Percentiles rank a stretch among this genome's conserved stretches.
phyloP scores from a whole-genome alignment of 1,140 invertebrate species.

The Callitettix versicolor region DNA sequence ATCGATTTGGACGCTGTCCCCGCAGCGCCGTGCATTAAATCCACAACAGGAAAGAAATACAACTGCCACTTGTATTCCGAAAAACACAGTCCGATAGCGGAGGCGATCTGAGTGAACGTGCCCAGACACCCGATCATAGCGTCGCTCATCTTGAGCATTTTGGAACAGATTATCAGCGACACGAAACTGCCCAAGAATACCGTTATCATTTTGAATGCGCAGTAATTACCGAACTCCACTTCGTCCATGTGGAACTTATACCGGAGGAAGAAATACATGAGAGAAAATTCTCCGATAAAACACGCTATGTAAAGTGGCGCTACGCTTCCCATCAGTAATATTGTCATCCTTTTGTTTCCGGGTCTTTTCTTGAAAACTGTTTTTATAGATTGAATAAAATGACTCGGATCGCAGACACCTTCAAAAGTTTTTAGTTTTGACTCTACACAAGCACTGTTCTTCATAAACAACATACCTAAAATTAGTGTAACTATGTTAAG shows the following conservation, averaged over 20 bases:
- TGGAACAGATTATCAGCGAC: constrained; percentile 17
- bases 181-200: constrained; percentile 19
- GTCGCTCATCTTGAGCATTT: constrained; percentile 17
- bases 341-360: constrained; percentile 4
- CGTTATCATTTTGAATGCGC: constrained; percentile 22
- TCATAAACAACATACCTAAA: background rate
- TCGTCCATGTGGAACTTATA: constrained; percentile 24
- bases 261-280: constrained; percentile 24
- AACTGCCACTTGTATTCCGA: constrained; percentile 16
- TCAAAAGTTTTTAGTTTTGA: background rate
- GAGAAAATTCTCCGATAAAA: constrained; percentile 23
- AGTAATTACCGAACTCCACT: constrained; percentile 22
- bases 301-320: constrained; percentile 14
- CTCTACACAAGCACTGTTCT: background rate
- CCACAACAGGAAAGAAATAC: constrained; percentile 18
- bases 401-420: background rate
- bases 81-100: constrained; percentile 13
- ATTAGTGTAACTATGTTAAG: background rate
- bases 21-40: constrained; percentile 21
- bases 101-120: constrained; percentile 16
- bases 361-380: constrained; percentile 4
- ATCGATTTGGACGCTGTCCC: constrained; percentile 17
- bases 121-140: constrained; percentile 21
- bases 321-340: constrained; percentile 15
- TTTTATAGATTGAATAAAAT: background rate